These are phyloP conservation scores for Porphyrio hochstetteri DNA, from an alignment of 2,113 vertebrate genomes.

Conservation along the genomic window DNA sequence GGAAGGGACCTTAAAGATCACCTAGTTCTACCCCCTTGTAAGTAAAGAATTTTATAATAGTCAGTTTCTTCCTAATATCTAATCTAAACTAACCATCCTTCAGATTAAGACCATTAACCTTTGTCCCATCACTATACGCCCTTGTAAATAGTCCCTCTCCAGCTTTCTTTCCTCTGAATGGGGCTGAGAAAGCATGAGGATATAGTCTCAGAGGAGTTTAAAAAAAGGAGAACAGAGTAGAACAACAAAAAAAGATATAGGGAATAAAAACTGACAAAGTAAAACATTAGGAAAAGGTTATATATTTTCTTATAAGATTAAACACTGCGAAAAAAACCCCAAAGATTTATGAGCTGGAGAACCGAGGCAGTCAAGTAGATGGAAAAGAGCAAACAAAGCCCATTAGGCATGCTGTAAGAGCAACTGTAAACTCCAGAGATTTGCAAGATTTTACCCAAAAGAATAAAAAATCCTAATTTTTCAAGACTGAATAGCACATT, in stretches of 20 bases:
- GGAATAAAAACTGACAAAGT: neutral
- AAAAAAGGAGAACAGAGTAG: neutral
- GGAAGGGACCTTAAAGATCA: too few species aligned
- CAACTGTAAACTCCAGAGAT: neutral
- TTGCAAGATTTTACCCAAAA: neutral
- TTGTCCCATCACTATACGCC: too few species aligned
- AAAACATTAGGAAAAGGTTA: neutral
- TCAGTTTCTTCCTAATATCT: too few species aligned
- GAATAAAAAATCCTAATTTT: neutral
- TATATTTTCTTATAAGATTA: neutral
- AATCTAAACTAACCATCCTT: too few species aligned
- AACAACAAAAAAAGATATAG: neutral
- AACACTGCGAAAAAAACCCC: neutral
- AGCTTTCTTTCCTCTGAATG: neutral
- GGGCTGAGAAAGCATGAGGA: neutral
- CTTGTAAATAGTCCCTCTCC: too few species aligned
- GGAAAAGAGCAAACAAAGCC: neutral
- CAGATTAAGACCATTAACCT: too few species aligned
- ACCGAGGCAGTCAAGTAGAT: neutral
- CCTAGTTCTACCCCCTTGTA: too few species aligned
- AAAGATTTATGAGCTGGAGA: neutral
- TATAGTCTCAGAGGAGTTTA: neutral
- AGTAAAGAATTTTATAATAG: too few species aligned
- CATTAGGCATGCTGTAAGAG: neutral
- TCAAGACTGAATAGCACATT: neutral